These are phyloP conservation scores for Urocynchramus pylzowi DNA, from an alignment of 2,113 vertebrate species.

Conservation along the genomic window DNA sequence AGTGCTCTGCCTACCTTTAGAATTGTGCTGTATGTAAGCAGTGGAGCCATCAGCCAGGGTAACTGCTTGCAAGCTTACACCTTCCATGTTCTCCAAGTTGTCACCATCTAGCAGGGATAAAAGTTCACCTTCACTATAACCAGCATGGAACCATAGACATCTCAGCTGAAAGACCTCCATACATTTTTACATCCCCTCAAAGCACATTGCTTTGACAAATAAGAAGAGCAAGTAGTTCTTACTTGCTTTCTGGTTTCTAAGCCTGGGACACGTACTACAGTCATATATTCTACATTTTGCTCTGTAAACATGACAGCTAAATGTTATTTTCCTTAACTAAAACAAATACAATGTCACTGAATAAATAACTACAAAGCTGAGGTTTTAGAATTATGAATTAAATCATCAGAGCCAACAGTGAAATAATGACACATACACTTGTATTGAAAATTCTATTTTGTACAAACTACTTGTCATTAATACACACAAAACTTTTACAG, in stretches of 20 bases:
- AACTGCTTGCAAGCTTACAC: conserved; percentile 95
- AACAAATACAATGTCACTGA: neutral
- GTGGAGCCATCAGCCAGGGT: conserved; percentile 95
- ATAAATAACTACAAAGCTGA: neutral
- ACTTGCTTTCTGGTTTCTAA: neutral
- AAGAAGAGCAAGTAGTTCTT: neutral
- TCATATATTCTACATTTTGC: neutral
- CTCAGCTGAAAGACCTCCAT: neutral
- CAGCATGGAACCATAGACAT: neutral
- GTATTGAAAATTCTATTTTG: neutral
- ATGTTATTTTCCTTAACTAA: neutral
- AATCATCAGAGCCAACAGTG: neutral
- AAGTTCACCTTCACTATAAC: neutral
- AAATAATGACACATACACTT: neutral
- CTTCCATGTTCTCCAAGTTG: conserved; percentile 94
- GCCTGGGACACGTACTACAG: neutral
- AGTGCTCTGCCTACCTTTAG: conserved; percentile 80
- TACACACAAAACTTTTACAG: neutral
- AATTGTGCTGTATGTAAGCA: conserved; percentile 94
- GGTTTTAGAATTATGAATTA: neutral
- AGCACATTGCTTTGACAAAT: neutral
- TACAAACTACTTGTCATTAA: neutral
- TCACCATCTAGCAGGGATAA: conserved; percentile 82
- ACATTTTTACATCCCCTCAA: neutral
- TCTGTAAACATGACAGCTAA: neutral